These are phyloP conservation scores for Holothuria leucospilota DNA, from an alignment of 53 echinoderm and acorn worm species.

Conservation along the genomic window DNA sequence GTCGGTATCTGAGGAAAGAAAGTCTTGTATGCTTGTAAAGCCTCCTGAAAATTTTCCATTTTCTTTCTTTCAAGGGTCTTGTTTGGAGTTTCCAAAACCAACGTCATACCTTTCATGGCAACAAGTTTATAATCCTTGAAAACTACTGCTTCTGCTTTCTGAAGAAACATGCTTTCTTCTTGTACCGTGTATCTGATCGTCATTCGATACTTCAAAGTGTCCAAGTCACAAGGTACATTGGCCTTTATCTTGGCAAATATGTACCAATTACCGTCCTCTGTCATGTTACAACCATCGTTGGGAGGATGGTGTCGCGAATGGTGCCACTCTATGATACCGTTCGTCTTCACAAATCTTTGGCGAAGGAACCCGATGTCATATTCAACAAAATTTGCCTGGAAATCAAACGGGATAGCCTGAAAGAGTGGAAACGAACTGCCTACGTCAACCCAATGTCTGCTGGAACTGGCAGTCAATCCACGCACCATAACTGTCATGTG, in stretches of 20 bases:
- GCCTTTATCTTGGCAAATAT: constrained; percentile 11
- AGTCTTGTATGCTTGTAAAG: neutral
- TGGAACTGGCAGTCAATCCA: neutral
- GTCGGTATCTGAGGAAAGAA: constrained; percentile 19
- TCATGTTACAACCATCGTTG: too few relatives aligned
- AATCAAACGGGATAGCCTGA: constrained; percentile 44
- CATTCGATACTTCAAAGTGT: constrained; percentile 1
- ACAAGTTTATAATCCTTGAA: constrained; percentile 3
- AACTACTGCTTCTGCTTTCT: neutral
- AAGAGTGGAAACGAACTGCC: constrained; percentile 42
- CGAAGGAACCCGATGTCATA: constrained; percentile 20
- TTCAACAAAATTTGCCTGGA: constrained; percentile 10
- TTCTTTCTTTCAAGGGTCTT: neutral
- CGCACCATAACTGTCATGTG: neutral
- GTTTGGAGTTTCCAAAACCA: neutral
- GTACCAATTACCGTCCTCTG: constrained; percentile 1
- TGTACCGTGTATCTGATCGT: constrained; percentile 1
- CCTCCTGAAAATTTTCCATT: neutral
- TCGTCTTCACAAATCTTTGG: constrained; percentile 22
- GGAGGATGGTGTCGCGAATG: neutral
- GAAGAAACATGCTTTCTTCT: constrained; percentile 1
- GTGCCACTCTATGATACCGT: constrained; percentile 14
- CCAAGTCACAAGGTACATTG: neutral
- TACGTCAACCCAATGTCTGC: constrained; percentile 29
- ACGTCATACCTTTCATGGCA: constrained; percentile 27